phyloP scores from a whole-genome alignment of 1,140 invertebrate genomes.

The Drosophila repleta region DNA sequence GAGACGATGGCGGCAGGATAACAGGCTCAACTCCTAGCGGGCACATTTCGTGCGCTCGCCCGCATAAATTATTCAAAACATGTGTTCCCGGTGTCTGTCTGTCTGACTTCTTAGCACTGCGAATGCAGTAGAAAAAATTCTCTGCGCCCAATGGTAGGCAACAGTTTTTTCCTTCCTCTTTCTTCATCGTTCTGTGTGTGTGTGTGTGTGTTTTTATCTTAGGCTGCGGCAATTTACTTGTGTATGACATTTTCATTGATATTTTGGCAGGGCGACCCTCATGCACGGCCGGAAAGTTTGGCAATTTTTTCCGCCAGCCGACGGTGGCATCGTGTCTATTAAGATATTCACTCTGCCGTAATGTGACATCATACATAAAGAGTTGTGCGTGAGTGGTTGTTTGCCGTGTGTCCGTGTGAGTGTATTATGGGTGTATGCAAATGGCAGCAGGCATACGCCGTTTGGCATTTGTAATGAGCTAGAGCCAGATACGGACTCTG shows the following conservation, averaged over 20 bases:
- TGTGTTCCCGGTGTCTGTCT: slow-evolving; percentile 69
- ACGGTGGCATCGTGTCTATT: slow-evolving; percentile 58
- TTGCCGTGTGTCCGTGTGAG: slow-evolving; percentile 7
- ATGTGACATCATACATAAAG: slow-evolving; percentile 74
- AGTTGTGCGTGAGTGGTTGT: slow-evolving; percentile 44
- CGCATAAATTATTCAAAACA: slow-evolving; percentile 83
- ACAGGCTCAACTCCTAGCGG: slow-evolving; percentile 67
- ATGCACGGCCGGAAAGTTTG: slow-evolving; percentile 71
- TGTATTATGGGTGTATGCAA: slow-evolving; percentile 63
- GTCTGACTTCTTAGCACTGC: slow-evolving; percentile 54
- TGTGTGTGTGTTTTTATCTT: slow-evolving; percentile 55
- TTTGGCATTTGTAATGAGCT: slow-evolving; percentile 77
- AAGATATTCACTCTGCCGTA: slow-evolving; percentile 80
- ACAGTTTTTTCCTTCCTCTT: slow-evolving; percentile 43
- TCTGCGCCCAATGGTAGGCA: slow-evolving; percentile 57
- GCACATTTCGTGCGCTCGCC: slow-evolving; percentile 75
- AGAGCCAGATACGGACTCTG: slow-evolving; percentile 41
- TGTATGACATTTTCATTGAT: slow-evolving; percentile 79
- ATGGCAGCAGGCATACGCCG: slow-evolving; percentile 77
- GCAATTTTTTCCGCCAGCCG: slow-evolving; percentile 73
- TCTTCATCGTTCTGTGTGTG: slow-evolving; percentile 8
- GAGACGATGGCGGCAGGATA: slow-evolving; percentile 37
- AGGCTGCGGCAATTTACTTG: slow-evolving; percentile 52
- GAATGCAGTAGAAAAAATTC: slow-evolving; percentile 65
- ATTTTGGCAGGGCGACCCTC: slow-evolving; percentile 48